Percentiles rank a stretch among this genome's conserved stretches.
Evolutionary conservation across 35 echinoderm and acorn worm species (phyloP).

Genomic region (Apostichopus parvimensis): DNA sequence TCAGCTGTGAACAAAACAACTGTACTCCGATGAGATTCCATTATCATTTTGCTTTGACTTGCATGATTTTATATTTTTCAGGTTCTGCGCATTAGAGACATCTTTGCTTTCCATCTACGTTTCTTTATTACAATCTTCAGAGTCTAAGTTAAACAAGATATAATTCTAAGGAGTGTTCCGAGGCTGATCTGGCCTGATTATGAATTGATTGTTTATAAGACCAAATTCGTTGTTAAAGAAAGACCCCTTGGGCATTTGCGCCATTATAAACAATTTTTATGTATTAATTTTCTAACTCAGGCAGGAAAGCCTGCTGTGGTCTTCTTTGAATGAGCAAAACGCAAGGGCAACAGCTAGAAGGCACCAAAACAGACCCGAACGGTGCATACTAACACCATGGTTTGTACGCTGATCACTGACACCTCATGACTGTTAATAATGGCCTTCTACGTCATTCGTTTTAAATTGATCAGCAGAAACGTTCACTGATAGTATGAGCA

Average conservation of each 20-base stretch:
- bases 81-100: too few species aligned
- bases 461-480: background rate
- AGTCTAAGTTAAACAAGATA: too few species aligned
- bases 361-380: background rate
- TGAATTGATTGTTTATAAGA: background rate
- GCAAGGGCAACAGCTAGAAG: background rate
- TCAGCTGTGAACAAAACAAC: too few species aligned
- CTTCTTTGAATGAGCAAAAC: background rate
- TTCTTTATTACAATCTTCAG: too few species aligned
- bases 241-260: too few species aligned
- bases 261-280: background rate
- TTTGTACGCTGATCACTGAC: too few species aligned
- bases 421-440: background rate
- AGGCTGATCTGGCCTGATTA: background rate
- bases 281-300: background rate
- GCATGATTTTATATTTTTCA: too few species aligned
- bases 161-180: too few species aligned
- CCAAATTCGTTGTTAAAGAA: background rate
- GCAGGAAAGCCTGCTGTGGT: background rate
- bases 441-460: background rate
- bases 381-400: too few species aligned
- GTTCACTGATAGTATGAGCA: background rate
- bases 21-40: too few species aligned
- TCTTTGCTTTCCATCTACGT: too few species aligned
- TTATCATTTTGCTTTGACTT: too few species aligned